Conservation (phyloP, 2,797 vertebrate species). For the Hylomyscus alleni region DNA sequence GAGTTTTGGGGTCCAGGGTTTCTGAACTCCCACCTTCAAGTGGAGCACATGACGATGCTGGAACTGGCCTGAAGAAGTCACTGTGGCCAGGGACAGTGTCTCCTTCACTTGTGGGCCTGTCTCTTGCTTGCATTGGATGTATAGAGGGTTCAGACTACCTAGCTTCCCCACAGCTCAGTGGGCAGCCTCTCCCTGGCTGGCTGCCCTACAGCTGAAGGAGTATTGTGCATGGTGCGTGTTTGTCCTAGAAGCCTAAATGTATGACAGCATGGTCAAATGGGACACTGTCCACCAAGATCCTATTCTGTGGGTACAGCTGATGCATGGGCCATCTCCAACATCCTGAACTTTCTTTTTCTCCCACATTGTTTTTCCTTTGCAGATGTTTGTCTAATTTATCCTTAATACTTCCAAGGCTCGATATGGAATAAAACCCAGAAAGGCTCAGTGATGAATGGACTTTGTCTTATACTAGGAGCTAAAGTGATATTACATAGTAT, state of each 20-base stretch:
- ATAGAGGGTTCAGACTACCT: fast-evolving
- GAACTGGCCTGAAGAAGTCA: not conserved
- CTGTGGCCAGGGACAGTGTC: fast-evolving
- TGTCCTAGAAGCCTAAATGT: fast-evolving
- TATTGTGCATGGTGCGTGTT: fast-evolving
- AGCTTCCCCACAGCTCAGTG: fast-evolving
- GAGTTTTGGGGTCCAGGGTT: not conserved
- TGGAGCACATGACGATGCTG: not conserved
- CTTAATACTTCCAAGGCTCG: fast-evolving
- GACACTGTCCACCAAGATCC: not conserved
- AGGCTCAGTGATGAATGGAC: fast-evolving
- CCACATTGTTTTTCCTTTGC: not conserved
- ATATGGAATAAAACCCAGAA: not conserved
- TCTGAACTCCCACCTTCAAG: not conserved
- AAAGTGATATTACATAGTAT: fast-evolving
- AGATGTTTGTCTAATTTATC: not conserved
- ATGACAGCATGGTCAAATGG: fast-evolving
- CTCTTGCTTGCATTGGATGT: fast-evolving
- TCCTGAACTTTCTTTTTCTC: not conserved
- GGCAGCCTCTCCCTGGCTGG: too few relatives aligned
- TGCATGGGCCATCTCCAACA: fast-evolving
- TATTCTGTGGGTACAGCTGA: fast-evolving
- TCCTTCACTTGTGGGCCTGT: fast-evolving
- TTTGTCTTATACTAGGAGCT: not conserved
- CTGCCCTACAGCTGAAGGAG: not conserved